Percentiles rank a stretch among this genome's conserved stretches.
Evolutionary conservation across 2,797 vertebrate species (phyloP).

Genomic region (Dromococcyx pavoninus): DNA sequence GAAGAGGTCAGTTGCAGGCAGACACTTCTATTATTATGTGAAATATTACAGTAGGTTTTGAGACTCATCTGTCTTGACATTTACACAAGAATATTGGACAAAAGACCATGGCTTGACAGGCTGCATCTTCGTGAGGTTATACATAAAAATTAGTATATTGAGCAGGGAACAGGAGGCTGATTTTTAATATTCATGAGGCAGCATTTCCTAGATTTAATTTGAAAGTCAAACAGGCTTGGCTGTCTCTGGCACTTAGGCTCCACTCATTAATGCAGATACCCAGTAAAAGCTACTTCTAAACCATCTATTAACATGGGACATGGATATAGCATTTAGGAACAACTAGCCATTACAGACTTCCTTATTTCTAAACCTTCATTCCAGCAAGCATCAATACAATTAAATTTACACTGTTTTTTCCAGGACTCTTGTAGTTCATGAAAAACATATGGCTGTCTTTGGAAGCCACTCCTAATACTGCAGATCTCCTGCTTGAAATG

Average conservation of each 20-base stretch:
- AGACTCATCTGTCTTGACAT: constrained; percentile 35
- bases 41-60: constrained; percentile 36
- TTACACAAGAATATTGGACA: constrained; percentile 45
- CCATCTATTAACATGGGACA: neutral
- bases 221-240: constrained; percentile 31
- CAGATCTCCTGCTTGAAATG: neutral
- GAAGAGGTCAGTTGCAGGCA: neutral
- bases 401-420: neutral
- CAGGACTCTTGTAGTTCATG: neutral
- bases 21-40: neutral
- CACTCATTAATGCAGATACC: neutral
- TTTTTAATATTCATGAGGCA: constrained; percentile 41
- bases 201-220: constrained; percentile 7
- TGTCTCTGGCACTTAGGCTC: neutral
- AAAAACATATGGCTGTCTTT: neutral
- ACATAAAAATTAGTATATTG: constrained; percentile 48
- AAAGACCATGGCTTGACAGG: neutral
- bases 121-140: constrained; percentile 1
- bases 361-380: neutral
- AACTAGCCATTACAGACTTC: neutral
- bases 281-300: neutral
- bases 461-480: neutral
- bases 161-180: constrained; percentile 2
- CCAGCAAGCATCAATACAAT: neutral
- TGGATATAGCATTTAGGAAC: neutral